These are phyloP conservation scores for Acleris emargana DNA, from an alignment of 2,888 invertebrate species.

Conservation along the genomic window DNA sequence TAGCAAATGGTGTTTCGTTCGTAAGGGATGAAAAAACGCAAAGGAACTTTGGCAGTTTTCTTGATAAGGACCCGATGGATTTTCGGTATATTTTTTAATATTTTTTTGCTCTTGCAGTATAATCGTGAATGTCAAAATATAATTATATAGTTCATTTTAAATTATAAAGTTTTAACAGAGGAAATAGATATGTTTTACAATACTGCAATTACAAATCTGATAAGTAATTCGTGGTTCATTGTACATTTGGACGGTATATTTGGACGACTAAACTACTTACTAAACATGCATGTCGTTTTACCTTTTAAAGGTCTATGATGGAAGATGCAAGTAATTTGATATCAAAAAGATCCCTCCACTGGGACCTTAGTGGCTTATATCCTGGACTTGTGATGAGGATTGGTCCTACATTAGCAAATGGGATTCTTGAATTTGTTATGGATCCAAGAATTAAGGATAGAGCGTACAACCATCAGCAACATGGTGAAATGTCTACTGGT, in stretches of 20 bases:
- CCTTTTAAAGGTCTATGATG: slow-evolving; percentile 80
- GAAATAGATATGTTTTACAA: no score
- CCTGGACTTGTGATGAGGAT: slow-evolving; percentile 90
- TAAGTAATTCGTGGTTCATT: no score
- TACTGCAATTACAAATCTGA: no score
- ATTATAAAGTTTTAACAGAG: no score
- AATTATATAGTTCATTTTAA: no score
- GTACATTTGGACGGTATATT: no score
- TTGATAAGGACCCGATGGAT: slow-evolving; percentile 89
- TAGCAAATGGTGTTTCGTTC: slow-evolving; percentile 86
- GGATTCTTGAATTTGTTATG: slow-evolving; percentile 89
- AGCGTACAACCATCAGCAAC: slow-evolving; percentile 74
- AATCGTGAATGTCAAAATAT: no score
- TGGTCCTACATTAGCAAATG: slow-evolving; percentile 88
- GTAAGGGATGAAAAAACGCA: slow-evolving; percentile 86
- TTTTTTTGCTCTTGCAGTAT: not conserved
- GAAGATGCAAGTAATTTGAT: slow-evolving; percentile 88
- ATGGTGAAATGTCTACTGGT: slow-evolving; percentile 86
- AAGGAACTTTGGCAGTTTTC: slow-evolving; percentile 86
- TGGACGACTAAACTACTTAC: no score
- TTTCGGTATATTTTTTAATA: slow-evolving; percentile 81
- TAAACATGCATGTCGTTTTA: no score
- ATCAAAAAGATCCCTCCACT: slow-evolving; percentile 88
- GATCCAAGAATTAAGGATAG: slow-evolving; percentile 84
- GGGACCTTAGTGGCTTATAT: slow-evolving; percentile 89